Base-by-base conservation (phyloP, 2,797 vertebrate species). In the Petrocephalus schoutedeni region DNA sequence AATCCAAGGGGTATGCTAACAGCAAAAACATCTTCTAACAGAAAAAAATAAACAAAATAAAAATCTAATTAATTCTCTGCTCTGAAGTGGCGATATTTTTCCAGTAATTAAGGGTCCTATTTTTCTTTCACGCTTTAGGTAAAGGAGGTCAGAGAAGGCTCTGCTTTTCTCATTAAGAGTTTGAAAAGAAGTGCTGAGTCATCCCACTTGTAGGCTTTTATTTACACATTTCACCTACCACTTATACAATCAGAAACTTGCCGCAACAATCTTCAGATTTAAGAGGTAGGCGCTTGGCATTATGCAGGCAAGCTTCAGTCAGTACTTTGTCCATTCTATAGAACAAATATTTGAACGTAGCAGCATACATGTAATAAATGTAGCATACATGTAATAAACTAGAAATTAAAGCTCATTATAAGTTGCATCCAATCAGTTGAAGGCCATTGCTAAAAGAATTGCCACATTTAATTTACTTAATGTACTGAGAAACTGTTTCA, bases 361-460 rank as follows among this genome's bases (percentile, higher is more conserved):
- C 93, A 93, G 93, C 94, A 91, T 94, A 93, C 87, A 93, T 95
- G 93, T 94, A 95, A 93, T 56, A 84, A 84, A 80, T n/a, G 28
- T 28, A 93, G 93, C 94, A 91, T 94, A 93, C 87, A 93, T 95
- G 93, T 94, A 95, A 93, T 56, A 84, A 84, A 80, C 28, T n/a
- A 49, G 41, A 80, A 94, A 96, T 96, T 94, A 95, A 95, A 95
- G 94, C 92, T 94, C 93, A 93, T 94, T 94, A 93, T 95, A 94
- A 92, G 95, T 94, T 95, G 94, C 93, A 94, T 94, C 94, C 94
- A 95, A 95, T 95, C 92, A 92, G 94, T 93, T 92, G 90, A 93
- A 91, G 91, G 92, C 92, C 93, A 94, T 93, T 92, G 94, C 92
- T 90, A 94, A 92, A 92, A 94, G 92, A 94, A 93, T 92, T 91